Evolutionary conservation across 2,888 invertebrate genomes (phyloP), one percentile per base, ranked within the genome.

Genomic region (Melipona bicolor): DNA sequence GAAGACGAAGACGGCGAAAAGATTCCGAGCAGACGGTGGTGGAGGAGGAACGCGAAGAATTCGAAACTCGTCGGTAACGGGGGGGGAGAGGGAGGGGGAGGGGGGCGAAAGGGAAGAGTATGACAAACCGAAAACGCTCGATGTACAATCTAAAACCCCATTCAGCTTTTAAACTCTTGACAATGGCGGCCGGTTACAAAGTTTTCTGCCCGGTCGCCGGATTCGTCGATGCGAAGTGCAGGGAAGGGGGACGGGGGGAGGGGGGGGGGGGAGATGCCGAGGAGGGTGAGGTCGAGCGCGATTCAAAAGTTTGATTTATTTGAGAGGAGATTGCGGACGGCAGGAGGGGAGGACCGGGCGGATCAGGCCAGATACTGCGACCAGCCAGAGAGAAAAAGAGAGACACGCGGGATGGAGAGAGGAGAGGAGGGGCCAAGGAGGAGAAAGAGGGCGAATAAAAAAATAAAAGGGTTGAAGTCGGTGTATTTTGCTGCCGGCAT

Each of bases 281-380:
- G 43, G 43, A 43, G 43, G 43, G 43, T 43, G 43, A 43, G 69
- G 52, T 69, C 49, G 67, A 71, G 88, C 69, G 89, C 91, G 92
- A 94, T 94, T 94, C 92, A 92, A 93, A 94, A 94, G 94, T 93
- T 94, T 94, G 94, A 94, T 94, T 94, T 94, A 94, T 94, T 94
- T 94, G 93, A 92, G 92, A 92, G 92, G 89, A 94, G 93, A 94
- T 94, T 94, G 93, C 90, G 92, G 88, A 88, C 86, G 92, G 91
- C 91, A 90, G 43, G 84, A 90, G 88, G 71, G 71, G 64, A n/a
- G 69, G 62, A 59, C 79, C 32, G 64, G 77, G 83, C 67, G 78
- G 85, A 85, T 83, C 88, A 83, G 83, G 79, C 77, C 72, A 84
- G 85, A 89, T 88, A 89, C 88, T 77, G 70, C 64, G 68, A 65